These are phyloP conservation scores for Aythya fuligula DNA, from an alignment of 2,797 vertebrate species.

Conservation along the genomic window DNA sequence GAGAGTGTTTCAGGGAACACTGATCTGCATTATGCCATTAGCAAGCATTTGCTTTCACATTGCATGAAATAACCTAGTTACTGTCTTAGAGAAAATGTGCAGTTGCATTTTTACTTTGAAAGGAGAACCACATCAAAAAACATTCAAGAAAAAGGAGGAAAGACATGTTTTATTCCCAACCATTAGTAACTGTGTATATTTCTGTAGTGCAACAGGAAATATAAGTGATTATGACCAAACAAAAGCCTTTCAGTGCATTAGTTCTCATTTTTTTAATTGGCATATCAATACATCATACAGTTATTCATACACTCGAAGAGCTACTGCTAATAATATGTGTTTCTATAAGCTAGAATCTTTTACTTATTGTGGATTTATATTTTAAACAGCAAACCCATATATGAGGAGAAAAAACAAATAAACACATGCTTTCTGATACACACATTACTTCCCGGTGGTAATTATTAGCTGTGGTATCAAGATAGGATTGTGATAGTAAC, in stretches of 20 bases:
- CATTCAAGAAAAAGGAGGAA: background rate
- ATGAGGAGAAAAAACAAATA: background rate
- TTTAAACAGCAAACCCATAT: constrained; percentile 32
- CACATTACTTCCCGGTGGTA: background rate
- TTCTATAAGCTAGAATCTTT: background rate
- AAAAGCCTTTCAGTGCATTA: background rate
- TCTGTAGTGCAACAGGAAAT: background rate
- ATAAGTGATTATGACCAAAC: background rate
- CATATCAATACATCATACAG: background rate
- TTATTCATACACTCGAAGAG: background rate
- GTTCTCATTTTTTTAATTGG: background rate
- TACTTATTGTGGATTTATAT: background rate
- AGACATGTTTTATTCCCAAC: background rate
- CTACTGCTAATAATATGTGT: background rate
- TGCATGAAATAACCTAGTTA: background rate
- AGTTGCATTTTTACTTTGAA: background rate
- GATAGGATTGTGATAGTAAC: background rate
- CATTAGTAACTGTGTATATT: background rate
- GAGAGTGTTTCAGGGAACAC: background rate
- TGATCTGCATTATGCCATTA: background rate
- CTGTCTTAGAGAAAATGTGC: background rate
- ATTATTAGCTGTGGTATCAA: constrained; percentile 22
- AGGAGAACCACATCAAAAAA: background rate
- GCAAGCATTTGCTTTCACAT: background rate
- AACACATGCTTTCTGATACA: background rate